phyloP scores from a whole-genome alignment of 2,888 invertebrate genomes.

The Unio delphinus region DNA sequence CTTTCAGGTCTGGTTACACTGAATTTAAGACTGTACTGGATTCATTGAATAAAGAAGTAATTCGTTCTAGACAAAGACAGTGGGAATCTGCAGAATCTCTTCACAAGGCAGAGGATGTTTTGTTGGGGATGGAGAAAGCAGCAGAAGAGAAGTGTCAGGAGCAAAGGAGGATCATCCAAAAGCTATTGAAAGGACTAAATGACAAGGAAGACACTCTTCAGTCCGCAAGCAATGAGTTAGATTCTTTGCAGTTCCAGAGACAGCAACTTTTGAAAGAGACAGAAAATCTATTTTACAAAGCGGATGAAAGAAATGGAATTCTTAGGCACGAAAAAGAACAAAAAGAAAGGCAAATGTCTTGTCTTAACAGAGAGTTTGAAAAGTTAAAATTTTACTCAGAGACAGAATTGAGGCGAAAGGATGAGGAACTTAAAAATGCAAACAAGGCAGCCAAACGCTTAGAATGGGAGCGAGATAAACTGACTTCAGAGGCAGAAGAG shows the following conservation, averaged over 20 bases:
- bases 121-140: slow-evolving; percentile 44
- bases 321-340: slow-evolving; percentile 38
- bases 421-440: slow-evolving; percentile 34
- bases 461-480: slow-evolving; percentile 38
- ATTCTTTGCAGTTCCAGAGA: slow-evolving; percentile 40
- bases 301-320: slow-evolving; percentile 42
- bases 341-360: slow-evolving; percentile 36
- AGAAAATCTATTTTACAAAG: slow-evolving; percentile 45
- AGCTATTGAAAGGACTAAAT: slow-evolving; percentile 41
- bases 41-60: slow-evolving; percentile 38
- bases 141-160: slow-evolving; percentile 45
- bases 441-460: slow-evolving; percentile 25
- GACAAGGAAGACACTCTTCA: slow-evolving; percentile 41
- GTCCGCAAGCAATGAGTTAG: slow-evolving; percentile 32
- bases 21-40: slow-evolving; percentile 5
- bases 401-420: slow-evolving; percentile 34
- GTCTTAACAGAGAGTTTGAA: slow-evolving; percentile 43
- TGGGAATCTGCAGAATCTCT: slow-evolving; percentile 48
- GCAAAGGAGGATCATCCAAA: slow-evolving; percentile 46
- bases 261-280: slow-evolving; percentile 44
- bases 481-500: slow-evolving; percentile 46
- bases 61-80: slow-evolving; percentile 41
- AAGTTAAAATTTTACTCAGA: slow-evolving; percentile 28
- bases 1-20: no score
- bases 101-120: slow-evolving; percentile 45